Conservation (phyloP, 2,113 vertebrate species). For the Myocastor coypus region DNA sequence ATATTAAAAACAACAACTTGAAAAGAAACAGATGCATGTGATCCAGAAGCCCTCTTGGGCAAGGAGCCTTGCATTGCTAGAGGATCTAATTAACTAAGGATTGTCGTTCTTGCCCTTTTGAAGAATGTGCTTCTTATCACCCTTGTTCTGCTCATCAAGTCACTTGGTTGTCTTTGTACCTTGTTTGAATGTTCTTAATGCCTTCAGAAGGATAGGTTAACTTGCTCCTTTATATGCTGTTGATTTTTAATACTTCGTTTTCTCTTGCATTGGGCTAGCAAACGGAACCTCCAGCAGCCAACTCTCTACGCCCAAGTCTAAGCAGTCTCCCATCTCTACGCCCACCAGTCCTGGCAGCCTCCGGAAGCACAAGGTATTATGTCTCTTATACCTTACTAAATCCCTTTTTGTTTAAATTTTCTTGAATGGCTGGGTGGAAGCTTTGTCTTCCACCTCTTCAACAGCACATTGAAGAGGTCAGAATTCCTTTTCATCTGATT, state of each 20-base stretch:
- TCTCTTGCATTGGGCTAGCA: conserved; percentile 89
- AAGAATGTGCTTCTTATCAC: conserved; percentile 61
- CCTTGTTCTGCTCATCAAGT: conserved; percentile 67
- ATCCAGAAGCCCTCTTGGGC: conserved; percentile 49
- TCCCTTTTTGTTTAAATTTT: conserved; percentile 70
- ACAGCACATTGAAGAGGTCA: background rate
- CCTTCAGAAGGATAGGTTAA: conserved; percentile 56
- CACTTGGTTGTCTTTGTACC: conserved; percentile 56
- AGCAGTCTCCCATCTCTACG: conserved; percentile 98
- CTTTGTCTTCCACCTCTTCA: conserved; percentile 38
- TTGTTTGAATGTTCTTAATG: conserved; percentile 71
- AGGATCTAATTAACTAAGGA: conserved; percentile 60
- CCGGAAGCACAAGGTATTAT: conserved; percentile 98
- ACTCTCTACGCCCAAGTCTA: conserved; percentile 98
- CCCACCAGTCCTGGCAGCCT: conserved; percentile 96
- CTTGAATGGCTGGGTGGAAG: conserved; percentile 45
- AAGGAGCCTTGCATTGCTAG: background rate
- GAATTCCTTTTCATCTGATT: conserved; percentile 12
- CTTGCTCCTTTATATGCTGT: conserved; percentile 68
- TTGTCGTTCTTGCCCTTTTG: conserved; percentile 45
- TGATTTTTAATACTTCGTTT: conserved; percentile 80
- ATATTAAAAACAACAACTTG: conserved; percentile 62
- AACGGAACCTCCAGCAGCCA: conserved; percentile 99
- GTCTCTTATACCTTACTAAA: conserved; percentile 92
- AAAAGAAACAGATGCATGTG: conserved; percentile 68